Percentiles rank a stretch among this genome's conserved stretches.
Evolutionary conservation across 2,797 vertebrate genomes (phyloP).

Genomic region (Peromyscus melanophrys): DNA sequence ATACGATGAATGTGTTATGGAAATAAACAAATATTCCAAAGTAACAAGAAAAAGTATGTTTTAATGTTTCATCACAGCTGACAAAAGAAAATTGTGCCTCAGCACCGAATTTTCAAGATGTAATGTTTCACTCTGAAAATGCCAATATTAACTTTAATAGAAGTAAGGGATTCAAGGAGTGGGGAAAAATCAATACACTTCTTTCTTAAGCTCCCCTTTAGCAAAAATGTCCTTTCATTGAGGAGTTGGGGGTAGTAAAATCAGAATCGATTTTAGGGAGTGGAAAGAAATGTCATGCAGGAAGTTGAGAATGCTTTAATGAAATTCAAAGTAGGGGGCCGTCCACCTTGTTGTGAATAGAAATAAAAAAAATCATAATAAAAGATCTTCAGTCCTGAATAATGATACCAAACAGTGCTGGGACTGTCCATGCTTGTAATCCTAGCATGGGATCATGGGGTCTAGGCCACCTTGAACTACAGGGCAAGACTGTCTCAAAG

Average conservation of each 20-base stretch:
- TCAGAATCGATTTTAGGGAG: neutral
- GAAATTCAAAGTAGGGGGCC: conserved; percentile 49
- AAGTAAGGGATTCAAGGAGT: neutral
- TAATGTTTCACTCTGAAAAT: conserved; percentile 6
- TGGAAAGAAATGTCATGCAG: conserved; percentile 54
- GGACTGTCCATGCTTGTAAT: neutral
- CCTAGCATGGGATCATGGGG: neutral
- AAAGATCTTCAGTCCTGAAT: conserved; percentile 64
- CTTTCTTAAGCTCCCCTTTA: neutral
- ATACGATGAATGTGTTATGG: neutral
- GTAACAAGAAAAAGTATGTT: neutral
- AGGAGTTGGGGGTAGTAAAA: conserved; percentile 24
- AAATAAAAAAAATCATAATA: conserved; percentile 73
- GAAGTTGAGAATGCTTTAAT: conserved; percentile 73
- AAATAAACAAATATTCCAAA: neutral
- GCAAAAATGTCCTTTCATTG: neutral
- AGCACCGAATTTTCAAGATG: conserved; percentile 6
- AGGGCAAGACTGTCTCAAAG: neutral
- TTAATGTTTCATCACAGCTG: neutral
- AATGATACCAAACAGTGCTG: neutral
- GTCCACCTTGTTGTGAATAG: conserved; percentile 76
- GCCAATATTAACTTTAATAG: conserved; percentile 17
- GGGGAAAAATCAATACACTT: neutral
- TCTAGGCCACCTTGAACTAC: neutral
- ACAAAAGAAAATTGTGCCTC: conserved; percentile 23